Base-by-base conservation (phyloP, 2,113 vertebrate genomes). In the Plectropomus leopardus region DNA sequence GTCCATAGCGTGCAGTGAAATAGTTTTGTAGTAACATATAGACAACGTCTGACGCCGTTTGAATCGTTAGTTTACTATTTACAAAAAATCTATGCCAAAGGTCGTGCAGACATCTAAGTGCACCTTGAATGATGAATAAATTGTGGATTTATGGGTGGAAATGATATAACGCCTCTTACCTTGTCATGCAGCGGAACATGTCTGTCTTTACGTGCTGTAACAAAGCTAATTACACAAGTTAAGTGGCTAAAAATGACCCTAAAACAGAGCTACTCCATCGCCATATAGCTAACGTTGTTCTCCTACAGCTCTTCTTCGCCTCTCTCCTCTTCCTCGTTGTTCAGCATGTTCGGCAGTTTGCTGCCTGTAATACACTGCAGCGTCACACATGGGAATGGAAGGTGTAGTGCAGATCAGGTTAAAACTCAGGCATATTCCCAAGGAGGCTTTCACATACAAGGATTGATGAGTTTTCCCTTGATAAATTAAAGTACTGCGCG, bases 151-250 rank as follows among this genome's bases (percentile, higher is more conserved):
- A 17, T 4, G 3, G 0, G 4, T 1, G 3, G 3, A 14, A 5
- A 36, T 69, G 0, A 2, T 15, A 8, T 3, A 7, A 1, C 9
- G 9, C 0, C 0, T 74, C 78, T 88, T 89, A 95, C 94, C 93
- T 88, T 19, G 60, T 32, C 4, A 90, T 23, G 70, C 70, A 88
- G 57, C 84, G 87, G 64, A 85, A 84, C 94, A 95, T 94, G 14
- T 78, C 63, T 75, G 32, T 10, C 1, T 2, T 5, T 16, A 30
- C 23, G 3, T 24, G 23, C 15, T 24, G 21, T 8, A 36, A 30
- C 0, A 4, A 15, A 15, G 15, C 2, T 13, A 26, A 23, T 23
- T 7, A 32, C 0, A 44, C 2, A 21, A 54, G 1, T 28, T 50
- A 4, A 16, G 3, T 3, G 5, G 15, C n/a, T 69, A 23, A 82